Evolutionary conservation across 1,140 invertebrate species (phyloP), one percentile per base, ranked within the genome.

Genomic region (Sminthurinus signatus): DNA sequence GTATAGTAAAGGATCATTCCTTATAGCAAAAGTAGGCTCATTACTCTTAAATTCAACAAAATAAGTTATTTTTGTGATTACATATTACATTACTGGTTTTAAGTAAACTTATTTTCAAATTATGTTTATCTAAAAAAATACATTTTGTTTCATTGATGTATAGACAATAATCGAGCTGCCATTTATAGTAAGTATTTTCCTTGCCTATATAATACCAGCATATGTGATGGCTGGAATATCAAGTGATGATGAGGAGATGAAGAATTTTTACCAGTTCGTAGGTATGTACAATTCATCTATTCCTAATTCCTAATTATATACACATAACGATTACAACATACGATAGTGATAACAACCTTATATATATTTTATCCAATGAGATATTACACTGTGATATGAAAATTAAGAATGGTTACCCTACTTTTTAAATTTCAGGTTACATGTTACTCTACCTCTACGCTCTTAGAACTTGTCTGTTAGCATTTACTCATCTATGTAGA

Each of bases 161-260:
- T 42, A 70, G 63, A 58, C 54, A 21, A 63, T 70, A 21, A 48
- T 73, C 2, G 63, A 64, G 29, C 17, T 72, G n/a, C 64, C 64
- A 23, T 64, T 64, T 39, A 39, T 72, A 0, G 8, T 39, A 8
- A 64, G 81, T 55, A 82, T 91, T 4, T 91, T 88, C 80, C 69
- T 91, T 56, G 86, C 88, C 0, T 93, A 89, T 74, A 74, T 91
- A 23, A 83, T 92, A 28, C 92, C 92, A 19, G 89, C 88, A 15
- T 94, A 90, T 74, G 88, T 88, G 21, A 93, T 94, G 90, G 86
- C 87, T 12, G 89, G 90, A 0, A 78, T 93, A 0, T 79, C 29
- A 66, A 77, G 2, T 67, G 82, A 83, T 64, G 14, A 10, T 31
- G 10, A 23, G 25, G 82, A 84, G 63, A 61, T 88, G 89, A 72